Percentiles rank a stretch among this genome's conserved stretches.
phyloP scores from a whole-genome alignment of 2,113 vertebrate species.

The Tenebrosternarchus preto region DNA sequence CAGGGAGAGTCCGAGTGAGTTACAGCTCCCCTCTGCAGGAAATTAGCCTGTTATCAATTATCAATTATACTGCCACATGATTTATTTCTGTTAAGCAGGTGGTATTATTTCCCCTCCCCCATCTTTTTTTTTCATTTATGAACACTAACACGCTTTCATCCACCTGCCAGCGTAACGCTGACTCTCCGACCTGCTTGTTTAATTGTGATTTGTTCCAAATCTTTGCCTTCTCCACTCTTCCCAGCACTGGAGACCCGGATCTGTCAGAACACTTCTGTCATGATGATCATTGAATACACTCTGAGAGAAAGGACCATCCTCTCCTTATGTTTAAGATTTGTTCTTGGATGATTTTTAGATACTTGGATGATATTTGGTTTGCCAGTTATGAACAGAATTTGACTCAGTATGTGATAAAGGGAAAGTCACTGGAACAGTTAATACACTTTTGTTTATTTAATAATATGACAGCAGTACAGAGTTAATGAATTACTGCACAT shows the following conservation, averaged over 20 bases:
- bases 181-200: conserved; percentile 36
- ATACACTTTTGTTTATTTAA: neutral
- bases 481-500: neutral
- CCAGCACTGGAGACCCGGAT: conserved; percentile 33
- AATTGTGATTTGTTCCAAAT: conserved; percentile 40
- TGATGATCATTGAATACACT: conserved; percentile 32
- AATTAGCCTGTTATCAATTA: conserved; percentile 67
- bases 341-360: no score
- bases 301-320: conserved; percentile 20
- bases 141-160: conserved; percentile 36
- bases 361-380: neutral
- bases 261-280: conserved; percentile 44
- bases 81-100: conserved; percentile 61
- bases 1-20: conserved; percentile 56
- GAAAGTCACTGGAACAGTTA: neutral
- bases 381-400: neutral
- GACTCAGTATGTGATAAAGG: conserved; percentile 6
- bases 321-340: conserved; percentile 26
- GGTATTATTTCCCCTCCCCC: conserved; percentile 28
- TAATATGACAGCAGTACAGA: neutral
- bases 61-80: conserved; percentile 62
- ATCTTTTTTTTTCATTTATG: conserved; percentile 47
- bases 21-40: conserved; percentile 60
- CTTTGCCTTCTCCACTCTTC: conserved; percentile 8
- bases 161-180: conserved; percentile 44